phyloP scores from a whole-genome alignment of 2,797 vertebrate genomes.

The Lepus oiostolus region DNA sequence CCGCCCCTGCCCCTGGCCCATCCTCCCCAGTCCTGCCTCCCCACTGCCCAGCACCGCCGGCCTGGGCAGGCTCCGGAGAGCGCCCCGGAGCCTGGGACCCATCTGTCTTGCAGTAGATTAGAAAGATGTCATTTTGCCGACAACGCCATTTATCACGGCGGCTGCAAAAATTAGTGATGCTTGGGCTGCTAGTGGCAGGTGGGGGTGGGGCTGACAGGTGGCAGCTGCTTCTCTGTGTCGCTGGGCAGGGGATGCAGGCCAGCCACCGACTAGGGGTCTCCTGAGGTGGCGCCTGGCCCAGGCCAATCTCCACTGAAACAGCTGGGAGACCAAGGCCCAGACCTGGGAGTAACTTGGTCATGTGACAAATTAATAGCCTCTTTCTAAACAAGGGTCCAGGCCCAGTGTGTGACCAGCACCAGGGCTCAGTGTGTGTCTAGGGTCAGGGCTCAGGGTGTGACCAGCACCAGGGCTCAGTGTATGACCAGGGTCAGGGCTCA shows the following conservation, averaged over 20 bases:
- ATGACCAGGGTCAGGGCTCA: too few relatives aligned
- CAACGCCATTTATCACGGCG: slow-evolving; percentile 79
- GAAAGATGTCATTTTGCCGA: slow-evolving; percentile 84
- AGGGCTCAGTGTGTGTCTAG: neutral
- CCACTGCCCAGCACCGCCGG: neutral
- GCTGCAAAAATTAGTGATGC: slow-evolving; percentile 84
- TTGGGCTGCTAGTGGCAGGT: neutral
- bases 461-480: too few relatives aligned
- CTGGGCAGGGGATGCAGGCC: neutral
- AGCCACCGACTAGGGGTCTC: neutral
- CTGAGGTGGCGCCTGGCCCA: neutral
- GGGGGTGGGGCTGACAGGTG: neutral
- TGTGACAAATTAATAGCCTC: neutral
- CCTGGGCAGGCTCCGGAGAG: slow-evolving; percentile 28
- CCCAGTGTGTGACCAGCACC: neutral
- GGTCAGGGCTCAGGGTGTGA: neutral
- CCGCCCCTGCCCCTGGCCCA: neutral
- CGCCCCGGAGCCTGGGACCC: neutral
- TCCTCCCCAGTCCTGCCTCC: neutral
- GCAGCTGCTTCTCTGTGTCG: neutral
- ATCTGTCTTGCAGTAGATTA: slow-evolving; percentile 85
- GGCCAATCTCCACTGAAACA: neutral
- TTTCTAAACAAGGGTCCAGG: neutral
- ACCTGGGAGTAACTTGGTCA: neutral
- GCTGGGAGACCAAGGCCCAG: neutral